Percentiles rank a stretch among this genome's conserved stretches.
Conservation (phyloP, 2,113 vertebrate species). For the Centrocercus urophasianus region DNA sequence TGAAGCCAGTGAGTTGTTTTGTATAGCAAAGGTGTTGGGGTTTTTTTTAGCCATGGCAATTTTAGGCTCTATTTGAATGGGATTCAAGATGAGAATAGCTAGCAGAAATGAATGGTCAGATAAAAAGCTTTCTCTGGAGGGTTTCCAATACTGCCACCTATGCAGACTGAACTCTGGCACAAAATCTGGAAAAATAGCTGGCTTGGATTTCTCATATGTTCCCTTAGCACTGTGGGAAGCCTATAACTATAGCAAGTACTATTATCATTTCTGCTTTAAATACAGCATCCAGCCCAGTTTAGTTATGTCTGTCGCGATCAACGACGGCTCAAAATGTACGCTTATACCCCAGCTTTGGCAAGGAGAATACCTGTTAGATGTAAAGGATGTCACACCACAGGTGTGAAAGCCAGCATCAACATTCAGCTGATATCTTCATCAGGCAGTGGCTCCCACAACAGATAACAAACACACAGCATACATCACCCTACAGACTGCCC, state of each 20-base stretch:
- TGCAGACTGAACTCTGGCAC: conserved; percentile 52
- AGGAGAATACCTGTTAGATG: background rate
- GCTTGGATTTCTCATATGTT: background rate
- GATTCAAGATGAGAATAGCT: conserved; percentile 10
- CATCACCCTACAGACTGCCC: background rate
- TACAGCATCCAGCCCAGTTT: background rate
- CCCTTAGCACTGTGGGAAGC: conserved; percentile 4
- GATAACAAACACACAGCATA: no score
- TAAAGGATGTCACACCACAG: background rate
- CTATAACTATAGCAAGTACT: background rate
- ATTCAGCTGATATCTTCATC: background rate
- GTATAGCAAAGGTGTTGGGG: background rate
- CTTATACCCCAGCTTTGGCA: background rate
- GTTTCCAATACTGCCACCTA: conserved; percentile 54
- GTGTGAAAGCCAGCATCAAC: background rate
- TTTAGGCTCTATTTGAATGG: background rate
- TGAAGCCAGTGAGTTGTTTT: background rate
- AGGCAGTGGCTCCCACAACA: background rate
- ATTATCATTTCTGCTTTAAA: conserved; percentile 23
- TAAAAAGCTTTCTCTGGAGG: conserved; percentile 48
- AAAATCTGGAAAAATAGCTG: conserved; percentile 32
- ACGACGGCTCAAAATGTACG: background rate
- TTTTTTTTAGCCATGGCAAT: background rate
- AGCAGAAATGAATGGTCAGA: conserved; percentile 20
- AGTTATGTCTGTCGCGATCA: background rate